Conservation (phyloP, 2,113 vertebrate genomes). For the Scopus umbretta region DNA sequence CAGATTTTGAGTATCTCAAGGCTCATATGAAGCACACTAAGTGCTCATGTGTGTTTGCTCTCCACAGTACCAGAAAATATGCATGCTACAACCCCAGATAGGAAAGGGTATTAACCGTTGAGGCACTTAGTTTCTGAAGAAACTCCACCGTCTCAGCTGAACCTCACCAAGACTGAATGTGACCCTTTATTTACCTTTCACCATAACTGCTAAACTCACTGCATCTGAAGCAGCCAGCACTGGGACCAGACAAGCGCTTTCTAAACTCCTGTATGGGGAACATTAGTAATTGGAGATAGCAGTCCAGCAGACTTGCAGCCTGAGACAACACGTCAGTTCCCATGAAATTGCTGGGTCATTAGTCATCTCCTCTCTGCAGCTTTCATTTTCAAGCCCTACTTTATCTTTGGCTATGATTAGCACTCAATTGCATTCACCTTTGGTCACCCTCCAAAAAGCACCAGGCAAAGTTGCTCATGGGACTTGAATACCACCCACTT, state of each 20-base stretch:
- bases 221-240: not conserved
- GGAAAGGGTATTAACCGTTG: not conserved
- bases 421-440: conserved; percentile 14
- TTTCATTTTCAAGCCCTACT: conserved; percentile 46
- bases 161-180: not conserved
- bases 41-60: not conserved
- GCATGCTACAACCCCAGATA: not conserved
- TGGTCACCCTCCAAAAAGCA: conserved; percentile 42
- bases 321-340: not conserved
- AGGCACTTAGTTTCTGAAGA: not conserved
- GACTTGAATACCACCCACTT: conserved; percentile 40
- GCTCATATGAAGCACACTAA: not conserved
- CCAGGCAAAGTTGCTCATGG: not conserved
- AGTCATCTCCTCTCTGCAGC: conserved; percentile 17
- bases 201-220: not conserved
- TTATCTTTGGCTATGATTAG: conserved; percentile 45
- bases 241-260: not conserved
- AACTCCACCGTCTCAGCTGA: not conserved
- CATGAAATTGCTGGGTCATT: conserved; percentile 3
- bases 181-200: not conserved
- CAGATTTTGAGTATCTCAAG: not conserved
- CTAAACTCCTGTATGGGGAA: not conserved
- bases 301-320: not conserved
- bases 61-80: not conserved
- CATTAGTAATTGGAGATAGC: not conserved